Percentiles rank a stretch among this genome's conserved stretches.
Evolutionary conservation across 30 jellyfish, hydroid and myxozoan species (phyloP).

Genomic region (Catostylus mosaicus): DNA sequence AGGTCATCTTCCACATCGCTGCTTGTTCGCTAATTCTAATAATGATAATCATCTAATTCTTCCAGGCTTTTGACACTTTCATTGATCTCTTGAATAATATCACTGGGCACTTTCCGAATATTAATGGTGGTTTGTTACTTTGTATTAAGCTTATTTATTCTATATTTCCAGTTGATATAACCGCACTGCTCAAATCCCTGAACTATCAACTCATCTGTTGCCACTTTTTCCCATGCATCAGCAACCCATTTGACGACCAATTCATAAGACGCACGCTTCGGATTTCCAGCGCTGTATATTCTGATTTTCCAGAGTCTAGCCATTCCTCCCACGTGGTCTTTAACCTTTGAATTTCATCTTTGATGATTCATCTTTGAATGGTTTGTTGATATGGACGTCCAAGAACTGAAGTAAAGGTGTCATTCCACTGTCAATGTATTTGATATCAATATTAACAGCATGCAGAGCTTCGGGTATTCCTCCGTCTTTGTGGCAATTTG

Average conservation of each 20-base stretch:
- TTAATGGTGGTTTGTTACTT: conserved; percentile 12
- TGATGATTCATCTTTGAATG: conserved; percentile 12
- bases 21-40: too few relatives aligned
- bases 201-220: neutral
- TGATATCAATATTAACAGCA: neutral
- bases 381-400: conserved; percentile 39
- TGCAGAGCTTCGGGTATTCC: neutral
- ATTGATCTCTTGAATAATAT: too few relatives aligned
- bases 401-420: conserved; percentile 44
- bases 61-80: too few relatives aligned
- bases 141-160: conserved; percentile 1
- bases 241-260: conserved; percentile 25
- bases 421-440: conserved; percentile 19
- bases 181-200: conserved; percentile 28
- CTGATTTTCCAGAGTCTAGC: neutral
- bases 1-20: too few relatives aligned
- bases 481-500: neutral
- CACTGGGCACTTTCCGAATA: too few relatives aligned
- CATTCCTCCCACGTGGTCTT: conserved; percentile 30
- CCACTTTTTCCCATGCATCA: conserved; percentile 24
- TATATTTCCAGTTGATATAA: conserved; percentile 20
- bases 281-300: conserved; percentile 20
- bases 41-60: too few relatives aligned
- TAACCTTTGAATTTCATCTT: too few relatives aligned
- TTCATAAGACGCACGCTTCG: conserved; percentile 46